Conservation (phyloP, 1,140 invertebrate species). For the Zaprionus taronus region DNA sequence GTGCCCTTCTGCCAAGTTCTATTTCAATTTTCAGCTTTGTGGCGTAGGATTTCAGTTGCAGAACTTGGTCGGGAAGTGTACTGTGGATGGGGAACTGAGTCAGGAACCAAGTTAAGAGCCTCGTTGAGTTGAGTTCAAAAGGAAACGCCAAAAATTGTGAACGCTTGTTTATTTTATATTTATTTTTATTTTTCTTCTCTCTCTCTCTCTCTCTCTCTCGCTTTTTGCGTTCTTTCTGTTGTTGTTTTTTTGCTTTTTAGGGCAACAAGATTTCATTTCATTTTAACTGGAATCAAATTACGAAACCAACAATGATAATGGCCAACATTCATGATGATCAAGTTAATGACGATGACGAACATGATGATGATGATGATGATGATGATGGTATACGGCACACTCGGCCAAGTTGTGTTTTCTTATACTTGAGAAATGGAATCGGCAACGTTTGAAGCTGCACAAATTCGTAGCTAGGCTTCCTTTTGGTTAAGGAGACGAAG, state of each 20-base stretch:
- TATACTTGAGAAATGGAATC: slow-evolving; percentile 9
- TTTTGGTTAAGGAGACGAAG: background rate
- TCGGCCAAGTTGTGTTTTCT: slow-evolving; percentile 15
- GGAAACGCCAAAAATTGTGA: slow-evolving; percentile 56
- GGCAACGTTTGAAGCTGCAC: slow-evolving; percentile 20
- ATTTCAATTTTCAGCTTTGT: background rate
- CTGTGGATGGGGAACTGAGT: slow-evolving; percentile 24
- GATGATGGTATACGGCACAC: slow-evolving; percentile 8
- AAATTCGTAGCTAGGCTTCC: background rate
- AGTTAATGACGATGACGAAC: slow-evolving; percentile 36
- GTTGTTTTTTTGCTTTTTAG: slow-evolving; percentile 50
- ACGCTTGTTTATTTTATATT: slow-evolving; percentile 33
- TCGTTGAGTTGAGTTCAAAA: slow-evolving; percentile 57
- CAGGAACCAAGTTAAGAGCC: slow-evolving; percentile 55
- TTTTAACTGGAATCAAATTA: slow-evolving; percentile 83
- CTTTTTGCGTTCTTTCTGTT: slow-evolving; percentile 2
- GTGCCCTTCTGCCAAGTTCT: background rate
- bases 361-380: slow-evolving; percentile 13
- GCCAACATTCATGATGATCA: slow-evolving; percentile 37
- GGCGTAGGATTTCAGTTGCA: background rate
- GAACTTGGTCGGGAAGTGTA: background rate
- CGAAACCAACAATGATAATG: slow-evolving; percentile 63
- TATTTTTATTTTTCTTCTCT: slow-evolving; percentile 18
- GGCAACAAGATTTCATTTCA: slow-evolving; percentile 77
- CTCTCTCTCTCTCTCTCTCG: background rate